Percentiles rank a stretch among this genome's conserved stretches.
Conservation (phyloP, 2,113 vertebrate species). For the Petaurus breviceps region DNA sequence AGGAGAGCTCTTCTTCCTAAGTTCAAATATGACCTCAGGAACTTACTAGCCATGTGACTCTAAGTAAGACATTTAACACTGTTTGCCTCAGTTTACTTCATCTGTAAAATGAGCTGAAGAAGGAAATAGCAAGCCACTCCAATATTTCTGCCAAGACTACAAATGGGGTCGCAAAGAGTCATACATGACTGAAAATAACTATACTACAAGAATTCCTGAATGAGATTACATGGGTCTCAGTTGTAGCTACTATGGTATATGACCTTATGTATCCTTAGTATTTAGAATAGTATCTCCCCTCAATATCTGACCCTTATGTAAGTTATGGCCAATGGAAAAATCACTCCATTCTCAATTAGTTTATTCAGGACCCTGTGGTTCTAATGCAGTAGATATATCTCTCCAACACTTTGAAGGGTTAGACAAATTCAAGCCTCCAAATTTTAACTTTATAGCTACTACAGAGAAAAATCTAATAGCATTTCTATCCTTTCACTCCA, state of each 20-base stretch:
- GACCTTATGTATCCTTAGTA: not conserved
- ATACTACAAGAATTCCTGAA: not conserved
- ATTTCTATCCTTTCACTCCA: conserved; percentile 29
- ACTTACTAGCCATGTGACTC: no score
- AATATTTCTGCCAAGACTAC: not conserved
- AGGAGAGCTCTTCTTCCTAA: no score
- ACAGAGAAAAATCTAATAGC: not conserved
- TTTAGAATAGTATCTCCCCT: not conserved
- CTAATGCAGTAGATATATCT: not conserved
- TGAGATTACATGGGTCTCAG: not conserved
- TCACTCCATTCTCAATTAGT: not conserved
- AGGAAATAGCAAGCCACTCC: not conserved
- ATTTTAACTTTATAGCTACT: not conserved
- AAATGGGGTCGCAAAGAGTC: not conserved
- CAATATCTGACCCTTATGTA: not conserved
- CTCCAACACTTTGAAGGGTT: not conserved
- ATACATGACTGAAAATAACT: not conserved
- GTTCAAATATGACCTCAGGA: no score
- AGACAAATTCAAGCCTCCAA: not conserved
- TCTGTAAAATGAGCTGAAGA: not conserved
- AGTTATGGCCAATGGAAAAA: not conserved
- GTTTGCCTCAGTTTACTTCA: not conserved
- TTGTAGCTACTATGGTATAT: not conserved
- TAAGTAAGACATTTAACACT: not conserved
- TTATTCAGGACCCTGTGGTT: not conserved